phyloP scores from a whole-genome alignment of 35 echinoderm and acorn worm genomes.

The Holothuria glaberrima region DNA sequence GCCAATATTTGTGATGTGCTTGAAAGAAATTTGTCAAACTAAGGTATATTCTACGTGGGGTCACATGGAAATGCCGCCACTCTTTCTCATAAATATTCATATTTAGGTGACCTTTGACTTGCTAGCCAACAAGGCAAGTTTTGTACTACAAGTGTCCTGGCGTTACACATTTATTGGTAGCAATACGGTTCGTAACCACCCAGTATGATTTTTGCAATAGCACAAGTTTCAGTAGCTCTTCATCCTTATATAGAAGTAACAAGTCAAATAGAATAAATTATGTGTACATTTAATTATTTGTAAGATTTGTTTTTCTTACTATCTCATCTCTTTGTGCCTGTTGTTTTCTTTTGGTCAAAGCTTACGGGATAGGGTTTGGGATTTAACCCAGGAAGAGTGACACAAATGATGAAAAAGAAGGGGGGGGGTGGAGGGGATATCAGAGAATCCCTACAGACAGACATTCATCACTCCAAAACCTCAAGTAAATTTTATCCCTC shows the following conservation, averaged over 20 bases:
- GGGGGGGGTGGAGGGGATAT: too few relatives aligned
- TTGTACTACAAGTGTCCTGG: not conserved
- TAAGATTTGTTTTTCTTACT: too few relatives aligned
- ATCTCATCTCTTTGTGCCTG: too few relatives aligned
- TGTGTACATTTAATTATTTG: conserved; percentile 22
- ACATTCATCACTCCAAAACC: too few relatives aligned
- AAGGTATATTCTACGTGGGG: not conserved
- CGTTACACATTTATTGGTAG: not conserved
- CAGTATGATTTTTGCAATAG: conserved; percentile 38
- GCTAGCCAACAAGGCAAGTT: not conserved
- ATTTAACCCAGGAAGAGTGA: too few relatives aligned
- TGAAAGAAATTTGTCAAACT: not conserved
- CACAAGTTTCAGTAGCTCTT: conserved; percentile 4
- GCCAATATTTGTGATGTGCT: not conserved
- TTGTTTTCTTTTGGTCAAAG: too few relatives aligned
- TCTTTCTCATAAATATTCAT: not conserved
- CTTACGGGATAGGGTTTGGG: too few relatives aligned
- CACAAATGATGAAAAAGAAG: too few relatives aligned
- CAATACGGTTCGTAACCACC: conserved; percentile 37
- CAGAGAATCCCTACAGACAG: too few relatives aligned
- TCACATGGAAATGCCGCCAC: not conserved
- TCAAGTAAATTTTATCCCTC: too few relatives aligned
- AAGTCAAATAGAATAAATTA: conserved; percentile 40
- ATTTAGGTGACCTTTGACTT: not conserved
- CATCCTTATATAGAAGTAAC: too few relatives aligned